These are phyloP conservation scores for Olivierus martensii DNA, from an alignment of 1,140 invertebrate species.

Conservation along the genomic window DNA sequence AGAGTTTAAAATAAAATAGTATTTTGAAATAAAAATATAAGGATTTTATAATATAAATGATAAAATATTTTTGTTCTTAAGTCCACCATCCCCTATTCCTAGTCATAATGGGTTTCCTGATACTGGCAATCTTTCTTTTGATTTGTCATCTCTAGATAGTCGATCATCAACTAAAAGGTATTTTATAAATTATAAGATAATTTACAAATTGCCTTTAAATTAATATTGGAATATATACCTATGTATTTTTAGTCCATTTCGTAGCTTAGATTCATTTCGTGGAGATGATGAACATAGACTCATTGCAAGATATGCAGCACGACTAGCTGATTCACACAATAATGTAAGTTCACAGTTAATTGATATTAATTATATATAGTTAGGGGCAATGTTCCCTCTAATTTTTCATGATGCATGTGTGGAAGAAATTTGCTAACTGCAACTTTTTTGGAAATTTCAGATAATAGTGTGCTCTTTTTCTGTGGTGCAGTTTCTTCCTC, in stretches of 20 bases:
- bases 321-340: constrained; percentile 73
- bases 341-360: constrained; percentile 66
- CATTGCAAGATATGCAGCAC: constrained; percentile 87
- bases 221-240: background rate
- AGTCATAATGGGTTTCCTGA: constrained; percentile 78
- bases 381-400: too few species aligned
- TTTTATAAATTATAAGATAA: too few species aligned
- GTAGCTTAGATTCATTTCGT: constrained; percentile 35
- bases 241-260: constrained; percentile 23
- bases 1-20: too few species aligned
- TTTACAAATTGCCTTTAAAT: too few species aligned
- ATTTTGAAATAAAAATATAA: too few species aligned
- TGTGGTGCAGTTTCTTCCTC: too few species aligned
- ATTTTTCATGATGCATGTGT: too few species aligned
- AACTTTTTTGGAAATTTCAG: too few species aligned
- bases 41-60: too few species aligned
- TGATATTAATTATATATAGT: too few species aligned
- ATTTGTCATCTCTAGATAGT: constrained; percentile 66
- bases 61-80: constrained; percentile 27
- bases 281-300: constrained; percentile 89
- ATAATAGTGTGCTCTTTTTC: too few species aligned
- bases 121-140: constrained; percentile 45
- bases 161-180: constrained; percentile 52
- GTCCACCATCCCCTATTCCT: constrained; percentile 70
- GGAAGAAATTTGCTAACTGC: too few species aligned